Conservation (phyloP, 2,113 vertebrate species). For the crab-eating macaque (Macaca fascicularis) region DNA sequence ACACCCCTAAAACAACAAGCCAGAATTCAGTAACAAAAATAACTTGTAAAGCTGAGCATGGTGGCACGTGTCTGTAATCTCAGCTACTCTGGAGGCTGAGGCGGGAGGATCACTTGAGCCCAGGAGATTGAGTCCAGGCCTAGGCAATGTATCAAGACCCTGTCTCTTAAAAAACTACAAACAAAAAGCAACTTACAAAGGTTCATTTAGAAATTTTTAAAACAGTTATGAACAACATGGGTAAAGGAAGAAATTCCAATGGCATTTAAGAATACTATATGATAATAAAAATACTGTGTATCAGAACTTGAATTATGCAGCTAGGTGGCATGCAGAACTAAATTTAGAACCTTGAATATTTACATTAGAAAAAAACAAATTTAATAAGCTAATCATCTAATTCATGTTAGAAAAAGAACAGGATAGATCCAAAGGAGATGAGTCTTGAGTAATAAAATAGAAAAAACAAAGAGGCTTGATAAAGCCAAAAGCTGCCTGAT, state of each 20-base stretch:
- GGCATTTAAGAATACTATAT: not conserved
- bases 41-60: not conserved
- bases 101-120: not conserved
- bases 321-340: not conserved
- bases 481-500: not conserved
- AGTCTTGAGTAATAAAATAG: conserved; percentile 14
- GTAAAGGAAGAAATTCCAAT: not conserved
- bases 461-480: not conserved
- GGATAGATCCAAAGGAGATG: not conserved
- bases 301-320: not conserved
- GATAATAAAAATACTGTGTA: not conserved
- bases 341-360: conserved; percentile 28
- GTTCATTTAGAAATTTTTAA: not conserved
- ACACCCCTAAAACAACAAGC: not conserved
- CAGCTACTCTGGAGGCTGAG: not conserved
- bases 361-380: not conserved
- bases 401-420: not conserved
- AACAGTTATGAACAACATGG: not conserved
- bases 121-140: not conserved
- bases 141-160: not conserved
- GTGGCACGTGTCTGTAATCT: not conserved
- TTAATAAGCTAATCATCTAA: not conserved
- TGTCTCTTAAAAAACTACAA: not conserved
- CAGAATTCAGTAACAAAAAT: conserved; percentile 31
- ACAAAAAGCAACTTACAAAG: not conserved